Base-by-base conservation (phyloP, 2,113 vertebrate genomes). In the Brachyistius frenatus region DNA sequence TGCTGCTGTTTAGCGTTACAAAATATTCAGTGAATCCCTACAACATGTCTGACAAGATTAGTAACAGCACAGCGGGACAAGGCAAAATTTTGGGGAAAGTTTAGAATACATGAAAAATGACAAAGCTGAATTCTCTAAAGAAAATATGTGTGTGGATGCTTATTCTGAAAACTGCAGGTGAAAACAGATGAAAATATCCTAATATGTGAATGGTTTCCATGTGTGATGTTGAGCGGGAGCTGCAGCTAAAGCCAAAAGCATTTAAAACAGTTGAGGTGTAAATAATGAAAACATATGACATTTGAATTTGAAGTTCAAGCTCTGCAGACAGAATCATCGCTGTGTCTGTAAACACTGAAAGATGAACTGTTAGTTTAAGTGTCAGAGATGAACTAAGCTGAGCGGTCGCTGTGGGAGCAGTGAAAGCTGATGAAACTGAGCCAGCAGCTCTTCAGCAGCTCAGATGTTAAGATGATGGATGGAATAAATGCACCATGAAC, bases 1-100 rank as follows among this genome's bases (percentile, higher is more conserved):
- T 39, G 16, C 13, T 50, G 4, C 60, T 80, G 73, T 70, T 89
- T 74, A 84, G 80, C 63, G 78, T 83, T 49, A 61, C 64, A 76
- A 88, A 80, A 80, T 75, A 83, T 67, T 86, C 71, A 66, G 46
- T 0, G 8, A 80, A 64, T 64, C 58, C n/a, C 47, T 30, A 36
- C 50, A 61, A 57, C 46, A 72, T 75, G 49, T 67, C 52, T 52
- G 56, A 84, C 44, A 58, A 61, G 69, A 81, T 79, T 77, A 53
- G 54, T 39, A 49, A 15, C 35, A 46, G 35, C 30, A 47, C 33
- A 65, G 41, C 65, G 14, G 49, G 10, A 44, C 9, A 54, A 1
- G 13, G 39, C 47, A 41, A 14, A 3, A 1, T 30, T 44, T 44
- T 23, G 30, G 7, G 10, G 14, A 54, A 36, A 4, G 47, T 47